Percentiles rank a stretch among this genome's conserved stretches.
Evolutionary conservation across 2,797 vertebrate species (phyloP).

Genomic region (Artibeus lituratus): DNA sequence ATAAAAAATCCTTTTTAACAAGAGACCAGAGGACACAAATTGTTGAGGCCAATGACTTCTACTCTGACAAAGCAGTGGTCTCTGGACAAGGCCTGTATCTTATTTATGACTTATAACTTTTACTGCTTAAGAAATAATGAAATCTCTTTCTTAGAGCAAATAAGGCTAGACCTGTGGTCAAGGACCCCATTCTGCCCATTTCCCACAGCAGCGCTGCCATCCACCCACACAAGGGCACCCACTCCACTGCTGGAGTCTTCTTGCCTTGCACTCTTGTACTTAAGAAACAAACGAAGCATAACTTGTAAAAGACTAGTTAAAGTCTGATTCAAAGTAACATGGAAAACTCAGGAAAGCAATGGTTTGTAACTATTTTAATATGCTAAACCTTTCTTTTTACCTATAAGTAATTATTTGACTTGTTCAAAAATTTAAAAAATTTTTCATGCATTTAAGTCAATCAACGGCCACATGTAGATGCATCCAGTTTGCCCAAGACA

Average conservation of each 20-base stretch:
- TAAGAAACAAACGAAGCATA: neutral
- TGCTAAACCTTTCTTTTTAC: neutral
- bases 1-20: neutral
- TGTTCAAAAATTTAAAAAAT: neutral
- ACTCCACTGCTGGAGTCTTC: neutral
- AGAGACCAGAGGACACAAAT: neutral
- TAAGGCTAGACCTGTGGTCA: neutral
- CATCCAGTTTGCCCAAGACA: neutral
- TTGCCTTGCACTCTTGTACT: neutral
- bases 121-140: neutral
- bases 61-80: neutral
- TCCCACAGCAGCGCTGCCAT: neutral
- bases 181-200: neutral
- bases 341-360: slow-evolving; percentile 13
- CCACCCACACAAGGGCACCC: neutral
- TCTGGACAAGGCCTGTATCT: neutral
- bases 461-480: neutral
- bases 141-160: neutral
- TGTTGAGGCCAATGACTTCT: neutral
- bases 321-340: neutral
- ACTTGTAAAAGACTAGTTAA: neutral
- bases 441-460: neutral
- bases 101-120: neutral
- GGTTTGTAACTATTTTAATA: neutral
- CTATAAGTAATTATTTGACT: neutral